Evolutionary conservation across 2,888 invertebrate species (phyloP).

Genomic region (Drosophila ustulata): DNA sequence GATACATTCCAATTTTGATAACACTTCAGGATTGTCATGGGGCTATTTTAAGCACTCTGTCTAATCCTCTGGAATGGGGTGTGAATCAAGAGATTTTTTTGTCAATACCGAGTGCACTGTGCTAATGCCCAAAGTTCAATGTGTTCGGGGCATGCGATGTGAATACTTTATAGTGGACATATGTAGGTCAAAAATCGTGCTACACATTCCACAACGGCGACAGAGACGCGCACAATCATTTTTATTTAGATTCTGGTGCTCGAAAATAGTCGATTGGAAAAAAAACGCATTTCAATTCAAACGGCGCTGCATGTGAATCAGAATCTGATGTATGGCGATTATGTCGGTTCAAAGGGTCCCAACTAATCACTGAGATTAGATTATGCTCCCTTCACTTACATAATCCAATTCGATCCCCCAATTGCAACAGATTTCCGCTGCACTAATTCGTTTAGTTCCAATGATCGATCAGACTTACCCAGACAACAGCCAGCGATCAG

Average conservation of each 20-base stretch:
- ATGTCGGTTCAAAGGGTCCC: conserved; percentile 57
- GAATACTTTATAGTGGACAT: conserved; percentile 25
- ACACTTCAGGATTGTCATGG: conserved; percentile 5
- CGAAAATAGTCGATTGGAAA: conserved; percentile 18
- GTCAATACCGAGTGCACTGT: conserved; percentile 3
- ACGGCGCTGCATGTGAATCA: conserved; percentile 32
- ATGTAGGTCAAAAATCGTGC: conserved; percentile 57
- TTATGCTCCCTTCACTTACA: conserved; percentile 21
- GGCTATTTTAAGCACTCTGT: conserved; percentile 6
- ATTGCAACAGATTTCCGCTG: conserved; percentile 47
- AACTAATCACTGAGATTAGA: conserved; percentile 52
- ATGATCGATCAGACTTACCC: conserved; percentile 54
- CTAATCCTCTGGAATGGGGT: conserved; percentile 25
- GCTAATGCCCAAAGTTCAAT: conserved; percentile 25
- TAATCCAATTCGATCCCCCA: conserved; percentile 27
- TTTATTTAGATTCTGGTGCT: conserved; percentile 65
- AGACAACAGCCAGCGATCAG: conserved; percentile 49
- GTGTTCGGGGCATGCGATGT: conserved; percentile 16
- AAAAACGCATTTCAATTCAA: conserved; percentile 21
- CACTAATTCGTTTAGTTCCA: conserved; percentile 8
- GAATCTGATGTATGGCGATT: conserved; percentile 50
- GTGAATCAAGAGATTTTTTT: conserved; percentile 30
- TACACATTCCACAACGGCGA: neutral
- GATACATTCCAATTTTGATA: neutral
- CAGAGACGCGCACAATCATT: conserved; percentile 58